These are phyloP conservation scores for Chondrilla cf. caribensis DNA, from an alignment of 37 sponge, comb jelly and placozoan species.

Conservation along the genomic window DNA sequence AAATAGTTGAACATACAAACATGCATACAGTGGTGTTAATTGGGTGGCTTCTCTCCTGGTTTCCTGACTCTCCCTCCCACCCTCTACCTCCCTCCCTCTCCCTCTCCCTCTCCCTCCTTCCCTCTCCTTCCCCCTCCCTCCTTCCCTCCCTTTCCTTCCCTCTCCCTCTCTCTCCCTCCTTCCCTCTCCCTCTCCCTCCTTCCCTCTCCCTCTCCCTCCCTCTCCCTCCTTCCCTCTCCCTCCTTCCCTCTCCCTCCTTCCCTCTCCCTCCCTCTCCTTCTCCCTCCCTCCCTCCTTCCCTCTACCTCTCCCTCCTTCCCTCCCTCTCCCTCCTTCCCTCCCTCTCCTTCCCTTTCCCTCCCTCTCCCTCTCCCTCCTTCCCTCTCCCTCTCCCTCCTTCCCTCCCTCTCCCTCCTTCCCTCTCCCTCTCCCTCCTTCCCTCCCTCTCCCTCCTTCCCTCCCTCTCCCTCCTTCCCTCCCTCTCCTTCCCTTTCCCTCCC, in stretches of 20 bases:
- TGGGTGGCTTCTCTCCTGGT: not conserved
- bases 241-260: not conserved
- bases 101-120: conserved; percentile 16
- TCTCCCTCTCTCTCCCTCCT: not conserved
- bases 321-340: not conserved
- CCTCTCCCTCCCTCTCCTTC: conserved; percentile 11
- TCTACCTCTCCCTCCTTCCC: too few relatives aligned
- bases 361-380: not conserved
- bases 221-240: not conserved
- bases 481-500: too few relatives aligned
- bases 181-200: not conserved
- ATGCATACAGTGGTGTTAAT: not conserved
- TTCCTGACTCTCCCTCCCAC: not conserved
- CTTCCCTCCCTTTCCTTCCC: not conserved
- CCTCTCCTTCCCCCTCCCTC: conserved; percentile 4
- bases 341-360: too few relatives aligned
- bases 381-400: conserved; percentile 3
- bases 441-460: not conserved
- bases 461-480: not conserved
- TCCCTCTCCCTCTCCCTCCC: not conserved
- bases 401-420: not conserved
- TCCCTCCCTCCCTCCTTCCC: conserved; percentile 20
- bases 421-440: conserved; percentile 2
- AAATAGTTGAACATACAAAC: not conserved
- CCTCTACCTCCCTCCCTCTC: conserved; percentile 22